Base-by-base conservation (phyloP, 2,113 vertebrate genomes). In the Pogonocichla stellata region DNA sequence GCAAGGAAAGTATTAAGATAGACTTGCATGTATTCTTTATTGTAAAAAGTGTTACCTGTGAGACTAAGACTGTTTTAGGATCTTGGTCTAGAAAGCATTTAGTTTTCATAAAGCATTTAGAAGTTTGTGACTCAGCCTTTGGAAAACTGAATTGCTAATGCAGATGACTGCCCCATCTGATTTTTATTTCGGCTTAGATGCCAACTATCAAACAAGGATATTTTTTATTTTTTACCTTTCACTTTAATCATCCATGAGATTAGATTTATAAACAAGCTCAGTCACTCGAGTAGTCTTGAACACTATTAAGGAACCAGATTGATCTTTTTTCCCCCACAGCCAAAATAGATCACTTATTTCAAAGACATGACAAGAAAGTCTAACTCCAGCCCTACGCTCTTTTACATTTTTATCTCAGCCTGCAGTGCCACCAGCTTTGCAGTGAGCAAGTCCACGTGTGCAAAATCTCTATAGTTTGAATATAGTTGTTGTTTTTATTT, bases 211-310 rank as follows among this genome's bases (percentile, higher is more conserved):
- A 81, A 88, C 48, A 88, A 78, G 74, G 90, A 61, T 94, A 65
- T 88, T 92, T 92, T 97, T 94, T 80, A 90, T 86, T 79, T 90
- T 94, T 86, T 75, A 84, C 75, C 74, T 87, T 87, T 93, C 80
- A 64, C 62, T 92, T 95, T 93, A 96, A 85, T 90, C 65, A 95
- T 82, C 91, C 90, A 36, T 87, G 66, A 92, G 84, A 91, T 93
- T 85, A 84, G 88, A 95, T 93, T 95, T 96, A 88, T 90, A 95
- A 97, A 92, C 83, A 96, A 94, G 48, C 72, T 64, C 66, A 87
- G 62, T 93, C 69, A 89, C 71, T 95, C 53, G 69, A 57, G 38
- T 79, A 85, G 82, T 92, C 86, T 86, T 77, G 84, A 94, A 95
- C 51, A 17, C 81, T 92, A 67, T 95, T 95, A 90, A 90, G 81